Evolutionary conservation across 2,113 vertebrate genomes (phyloP).

Genomic region (Hippopotamus amphibius): DNA sequence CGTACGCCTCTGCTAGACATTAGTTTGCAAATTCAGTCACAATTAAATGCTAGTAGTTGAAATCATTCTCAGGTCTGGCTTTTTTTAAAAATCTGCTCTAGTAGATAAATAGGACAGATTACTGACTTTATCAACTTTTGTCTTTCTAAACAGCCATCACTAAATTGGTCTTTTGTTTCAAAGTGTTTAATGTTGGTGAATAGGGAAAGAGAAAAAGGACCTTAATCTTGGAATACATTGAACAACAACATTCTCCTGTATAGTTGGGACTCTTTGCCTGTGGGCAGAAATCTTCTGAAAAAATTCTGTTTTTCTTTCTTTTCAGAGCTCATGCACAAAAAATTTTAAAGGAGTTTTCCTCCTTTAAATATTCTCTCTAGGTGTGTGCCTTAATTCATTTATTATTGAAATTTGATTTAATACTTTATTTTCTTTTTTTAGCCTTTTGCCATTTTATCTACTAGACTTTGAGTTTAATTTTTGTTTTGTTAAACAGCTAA

Average conservation of each 20-base stretch:
- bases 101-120: not conserved
- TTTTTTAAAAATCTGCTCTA: not conserved
- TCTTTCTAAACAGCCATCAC: not conserved
- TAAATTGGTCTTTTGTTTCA: slow-evolving; percentile 47
- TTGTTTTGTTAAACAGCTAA: not conserved
- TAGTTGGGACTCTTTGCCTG: not conserved
- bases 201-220: not conserved
- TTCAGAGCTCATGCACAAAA: slow-evolving; percentile 8
- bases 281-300: not conserved
- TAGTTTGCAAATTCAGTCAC: not conserved
- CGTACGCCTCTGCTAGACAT: not conserved
- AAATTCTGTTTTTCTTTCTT: not conserved
- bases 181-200: not conserved
- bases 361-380: slow-evolving; percentile 27
- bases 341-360: not conserved
- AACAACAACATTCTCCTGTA: not conserved
- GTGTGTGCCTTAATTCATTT: not conserved
- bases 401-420: slow-evolving; percentile 36
- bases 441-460: slow-evolving; percentile 30
- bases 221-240: not conserved
- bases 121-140: not conserved
- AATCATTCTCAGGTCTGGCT: not conserved
- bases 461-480: not conserved
- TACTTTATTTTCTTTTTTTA: not conserved
- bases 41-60: not conserved